A percentile compares a stretch with the other conserved stretches of the same genome.
Evolutionary conservation across 30 jellyfish, hydroid and myxozoan genomes (phyloP).

Genomic region (Hydractinia echinata): DNA sequence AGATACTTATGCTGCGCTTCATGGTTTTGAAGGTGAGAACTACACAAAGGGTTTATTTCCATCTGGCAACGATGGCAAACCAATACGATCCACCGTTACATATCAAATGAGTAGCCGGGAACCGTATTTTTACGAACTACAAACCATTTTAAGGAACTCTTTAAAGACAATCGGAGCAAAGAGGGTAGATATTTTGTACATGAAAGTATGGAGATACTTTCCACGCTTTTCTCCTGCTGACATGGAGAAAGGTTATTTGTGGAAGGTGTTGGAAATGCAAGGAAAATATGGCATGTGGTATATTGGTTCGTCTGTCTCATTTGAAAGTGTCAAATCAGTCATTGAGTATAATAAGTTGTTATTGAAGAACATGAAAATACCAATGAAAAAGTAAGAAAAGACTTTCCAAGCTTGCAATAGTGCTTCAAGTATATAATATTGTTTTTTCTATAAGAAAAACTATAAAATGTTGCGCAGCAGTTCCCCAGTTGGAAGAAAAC

Average conservation of each 20-base stretch:
- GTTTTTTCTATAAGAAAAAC: too few relatives aligned
- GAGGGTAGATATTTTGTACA: conserved; percentile 17
- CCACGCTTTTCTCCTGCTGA: conserved; percentile 65
- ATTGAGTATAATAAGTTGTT: conserved; percentile 70
- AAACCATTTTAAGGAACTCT: conserved; percentile 24
- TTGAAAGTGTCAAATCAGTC: conserved; percentile 82
- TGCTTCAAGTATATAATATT: too few relatives aligned
- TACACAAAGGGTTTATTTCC: conserved; percentile 57
- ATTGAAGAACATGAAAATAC: conserved; percentile 46
- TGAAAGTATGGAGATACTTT: conserved; percentile 73
- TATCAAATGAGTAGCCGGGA: conserved; percentile 62
- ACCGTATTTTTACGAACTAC: conserved; percentile 41
- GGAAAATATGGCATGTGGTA: conserved; percentile 91
- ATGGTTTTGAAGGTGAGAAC: conserved; percentile 41
- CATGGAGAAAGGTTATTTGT: conserved; percentile 38
- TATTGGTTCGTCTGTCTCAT: conserved; percentile 84
- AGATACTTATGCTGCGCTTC: conserved; percentile 67
- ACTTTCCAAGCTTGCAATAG: too few relatives aligned
- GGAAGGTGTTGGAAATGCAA: conserved; percentile 80
- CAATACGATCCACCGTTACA: conserved; percentile 54
- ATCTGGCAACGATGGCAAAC: conserved; percentile 55
- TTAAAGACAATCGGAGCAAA: conserved; percentile 47
- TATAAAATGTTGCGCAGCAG: too few relatives aligned
- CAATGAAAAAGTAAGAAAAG: not conserved
- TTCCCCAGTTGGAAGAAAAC: too few relatives aligned